Evolutionary conservation across 1,140 invertebrate genomes (phyloP).

Genomic region (Tyrophagus putrescentiae): DNA sequence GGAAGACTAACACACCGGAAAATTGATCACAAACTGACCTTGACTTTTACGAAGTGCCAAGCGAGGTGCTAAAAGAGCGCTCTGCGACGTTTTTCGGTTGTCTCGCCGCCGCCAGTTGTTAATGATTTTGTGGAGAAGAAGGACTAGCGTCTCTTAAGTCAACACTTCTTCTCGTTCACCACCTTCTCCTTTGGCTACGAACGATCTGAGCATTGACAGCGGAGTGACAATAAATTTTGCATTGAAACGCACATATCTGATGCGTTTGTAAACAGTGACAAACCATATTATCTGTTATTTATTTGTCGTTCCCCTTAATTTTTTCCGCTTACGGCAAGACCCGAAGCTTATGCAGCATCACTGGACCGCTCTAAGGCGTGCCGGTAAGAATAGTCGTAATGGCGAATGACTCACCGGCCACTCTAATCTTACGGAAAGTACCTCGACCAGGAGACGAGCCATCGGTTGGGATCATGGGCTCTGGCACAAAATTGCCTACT

Average conservation of each 20-base stretch:
- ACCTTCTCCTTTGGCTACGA: constrained; percentile 69
- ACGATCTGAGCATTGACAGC: constrained; percentile 50
- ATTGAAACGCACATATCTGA: constrained; percentile 40
- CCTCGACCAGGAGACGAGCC: constrained; percentile 39
- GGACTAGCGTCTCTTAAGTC: background rate
- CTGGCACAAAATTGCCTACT: constrained; percentile 67
- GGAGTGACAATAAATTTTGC: background rate
- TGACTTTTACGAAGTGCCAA: constrained; percentile 45
- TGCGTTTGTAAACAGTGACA: no score
- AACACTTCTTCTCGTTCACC: constrained; percentile 40
- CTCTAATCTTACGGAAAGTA: constrained; percentile 44
- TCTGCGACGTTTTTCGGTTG: constrained; percentile 66
- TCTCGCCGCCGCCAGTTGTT: constrained; percentile 55
- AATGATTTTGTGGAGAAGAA: constrained; percentile 47
- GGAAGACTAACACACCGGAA: constrained; percentile 39
- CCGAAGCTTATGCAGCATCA: constrained; percentile 50
- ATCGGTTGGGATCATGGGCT: constrained; percentile 48
- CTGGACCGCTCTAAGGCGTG: constrained; percentile 41
- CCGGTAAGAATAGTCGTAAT: constrained; percentile 54
- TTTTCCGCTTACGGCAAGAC: constrained; percentile 54
- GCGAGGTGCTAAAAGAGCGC: constrained; percentile 40
- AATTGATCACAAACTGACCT: constrained; percentile 44
- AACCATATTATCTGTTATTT: no score
- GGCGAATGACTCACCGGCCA: constrained; percentile 53
- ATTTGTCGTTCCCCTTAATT: no score